These are phyloP conservation scores for Meleagris gallopavo DNA, from an alignment of 2,113 vertebrate genomes.

Conservation along the genomic window DNA sequence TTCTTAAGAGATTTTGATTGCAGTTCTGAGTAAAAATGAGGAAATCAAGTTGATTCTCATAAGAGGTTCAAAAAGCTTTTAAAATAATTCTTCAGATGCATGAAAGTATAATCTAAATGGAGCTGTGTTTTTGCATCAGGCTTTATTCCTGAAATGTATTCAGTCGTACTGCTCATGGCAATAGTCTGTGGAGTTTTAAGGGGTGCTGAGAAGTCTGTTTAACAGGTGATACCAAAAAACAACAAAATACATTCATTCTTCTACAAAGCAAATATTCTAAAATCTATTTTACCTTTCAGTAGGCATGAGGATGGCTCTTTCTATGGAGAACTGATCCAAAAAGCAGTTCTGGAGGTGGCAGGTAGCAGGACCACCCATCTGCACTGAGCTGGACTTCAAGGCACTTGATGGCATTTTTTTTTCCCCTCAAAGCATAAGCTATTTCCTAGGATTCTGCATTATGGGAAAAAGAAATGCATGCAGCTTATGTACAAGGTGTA, in stretches of 20 bases:
- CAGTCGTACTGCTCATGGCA: not conserved
- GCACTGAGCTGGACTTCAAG: not conserved
- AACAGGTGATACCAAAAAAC: not conserved
- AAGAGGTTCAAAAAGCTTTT: slow-evolving; percentile 9
- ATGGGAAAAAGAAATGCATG: not conserved
- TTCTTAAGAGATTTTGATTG: slow-evolving; percentile 37
- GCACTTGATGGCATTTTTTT: not conserved
- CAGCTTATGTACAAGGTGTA: fast-evolving
- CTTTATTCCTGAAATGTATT: not conserved
- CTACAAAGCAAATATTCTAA: not conserved
- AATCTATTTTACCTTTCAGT: not conserved
- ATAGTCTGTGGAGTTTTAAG: not conserved
- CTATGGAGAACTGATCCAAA: fast-evolving
- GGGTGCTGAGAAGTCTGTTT: not conserved
- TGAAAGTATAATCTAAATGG: slow-evolving; percentile 10
- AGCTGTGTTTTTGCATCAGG: slow-evolving; percentile 3
- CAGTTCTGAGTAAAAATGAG: slow-evolving; percentile 6
- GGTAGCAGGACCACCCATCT: not conserved
- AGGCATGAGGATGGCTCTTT: not conserved
- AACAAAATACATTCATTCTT: not conserved
- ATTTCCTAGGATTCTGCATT: not conserved
- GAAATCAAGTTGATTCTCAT: slow-evolving; percentile 37
- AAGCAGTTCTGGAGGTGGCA: not conserved
- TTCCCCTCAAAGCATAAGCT: not conserved
- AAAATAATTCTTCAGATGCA: slow-evolving; percentile 22